Conservation (phyloP, 2,888 invertebrate genomes). For the Emmelina monodactyla region DNA sequence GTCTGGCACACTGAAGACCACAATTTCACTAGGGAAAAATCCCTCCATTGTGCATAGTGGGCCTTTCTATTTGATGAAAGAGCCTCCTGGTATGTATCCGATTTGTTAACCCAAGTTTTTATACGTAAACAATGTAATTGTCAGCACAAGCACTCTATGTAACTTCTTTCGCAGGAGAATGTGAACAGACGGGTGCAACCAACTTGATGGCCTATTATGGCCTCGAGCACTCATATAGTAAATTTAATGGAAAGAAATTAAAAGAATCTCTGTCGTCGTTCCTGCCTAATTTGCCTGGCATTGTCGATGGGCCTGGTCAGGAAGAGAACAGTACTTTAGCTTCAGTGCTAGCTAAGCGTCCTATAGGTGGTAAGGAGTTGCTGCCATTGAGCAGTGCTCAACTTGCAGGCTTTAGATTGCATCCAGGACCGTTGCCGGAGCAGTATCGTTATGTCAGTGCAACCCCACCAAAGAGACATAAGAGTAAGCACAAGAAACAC, state of each 20-base stretch:
- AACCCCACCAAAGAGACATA: constrained; percentile 90
- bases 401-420: constrained; percentile 91
- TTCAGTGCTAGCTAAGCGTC: constrained; percentile 94
- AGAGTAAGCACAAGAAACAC: constrained; percentile 95
- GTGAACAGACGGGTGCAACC: constrained; percentile 93
- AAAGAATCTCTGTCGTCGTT: constrained; percentile 96
- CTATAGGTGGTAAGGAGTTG: constrained; percentile 87
- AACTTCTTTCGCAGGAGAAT: constrained; percentile 71
- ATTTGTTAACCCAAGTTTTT: background rate
- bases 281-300: constrained; percentile 93
- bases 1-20: constrained; percentile 96
- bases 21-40: constrained; percentile 96
- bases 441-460: constrained; percentile 94
- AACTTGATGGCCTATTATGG: constrained; percentile 97
- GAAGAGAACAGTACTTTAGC: constrained; percentile 86
- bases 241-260: constrained; percentile 95
- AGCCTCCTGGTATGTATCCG: constrained; percentile 78
- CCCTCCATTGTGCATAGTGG: constrained; percentile 97
- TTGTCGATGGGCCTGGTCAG: constrained; percentile 91
- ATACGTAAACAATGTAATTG: background rate
- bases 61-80: constrained; percentile 98
- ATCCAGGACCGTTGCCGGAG: constrained; percentile 96
- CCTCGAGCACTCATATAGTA: constrained; percentile 96
- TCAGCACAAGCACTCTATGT: too few species aligned
- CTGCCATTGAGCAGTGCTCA: constrained; percentile 86